Evolutionary conservation across 2,888 invertebrate genomes (phyloP).

Genomic region (Epinotia brunnichana): DNA sequence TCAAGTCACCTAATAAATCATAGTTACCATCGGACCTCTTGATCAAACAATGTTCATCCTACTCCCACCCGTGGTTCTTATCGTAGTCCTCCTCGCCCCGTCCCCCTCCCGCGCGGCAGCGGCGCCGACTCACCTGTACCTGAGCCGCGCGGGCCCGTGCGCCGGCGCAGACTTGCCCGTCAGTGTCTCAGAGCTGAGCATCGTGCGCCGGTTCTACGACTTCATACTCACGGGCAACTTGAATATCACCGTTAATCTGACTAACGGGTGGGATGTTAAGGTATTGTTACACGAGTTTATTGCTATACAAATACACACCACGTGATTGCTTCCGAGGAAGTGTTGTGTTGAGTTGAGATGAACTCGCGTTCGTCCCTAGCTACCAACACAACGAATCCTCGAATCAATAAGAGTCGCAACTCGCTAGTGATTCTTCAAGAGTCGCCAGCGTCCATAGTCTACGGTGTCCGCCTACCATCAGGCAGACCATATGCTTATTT

Average conservation of each 20-base stretch:
- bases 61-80: not conserved
- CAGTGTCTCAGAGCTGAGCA: conserved; percentile 57
- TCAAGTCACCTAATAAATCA: not conserved
- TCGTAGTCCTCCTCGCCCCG: not conserved
- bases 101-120: not conserved
- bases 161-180: conserved; percentile 45
- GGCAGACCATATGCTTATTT: too few relatives aligned
- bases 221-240: conserved; percentile 58
- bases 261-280: conserved; percentile 64
- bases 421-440: too few relatives aligned
- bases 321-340: too few relatives aligned
- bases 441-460: too few relatives aligned
- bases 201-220: conserved; percentile 56
- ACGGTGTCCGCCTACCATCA: too few relatives aligned
- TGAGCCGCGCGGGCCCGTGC: conserved; percentile 61
- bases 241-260: conserved; percentile 58
- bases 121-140: conserved; percentile 59
- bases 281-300: too few relatives aligned
- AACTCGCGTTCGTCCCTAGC: too few relatives aligned
- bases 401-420: too few relatives aligned
- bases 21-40: not conserved
- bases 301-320: too few relatives aligned
- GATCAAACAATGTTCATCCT: not conserved
- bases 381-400: too few relatives aligned
- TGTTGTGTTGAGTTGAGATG: too few relatives aligned